Evolutionary conservation across 2,113 vertebrate genomes (phyloP), one percentile per base, ranked within the genome.

Genomic region (Leucopsar rothschildi): DNA sequence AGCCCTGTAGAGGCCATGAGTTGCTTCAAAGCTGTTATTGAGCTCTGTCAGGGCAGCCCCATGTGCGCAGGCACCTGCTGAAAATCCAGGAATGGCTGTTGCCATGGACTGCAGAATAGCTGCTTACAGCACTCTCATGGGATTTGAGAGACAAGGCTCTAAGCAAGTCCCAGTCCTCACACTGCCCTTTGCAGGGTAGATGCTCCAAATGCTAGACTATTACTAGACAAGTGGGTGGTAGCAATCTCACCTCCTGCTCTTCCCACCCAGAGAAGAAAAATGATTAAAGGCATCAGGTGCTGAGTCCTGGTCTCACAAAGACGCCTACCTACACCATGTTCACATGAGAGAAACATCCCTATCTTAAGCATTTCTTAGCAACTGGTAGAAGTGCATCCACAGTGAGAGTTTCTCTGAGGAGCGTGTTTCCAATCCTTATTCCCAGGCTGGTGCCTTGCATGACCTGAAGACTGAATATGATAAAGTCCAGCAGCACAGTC

Each of bases 381-480:
- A 53, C 37, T 11, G 37, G 66, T 49, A 61, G 66, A 79, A 63
- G 31, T 35, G 39, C 4, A 3, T 65, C 61, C 0, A 1, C 44
- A 50, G 86, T 9, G 1, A 1, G 37, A 50, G 23, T 35, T 1
- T 3, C 68, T 65, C 40, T 0, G 2, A 68, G 49, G 45, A 71
- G 22, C 47, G 35, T 9, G 0, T 45, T 42, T 42, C 27, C 27
- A 39, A 19, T n/a, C 13, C 9, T 47, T 22, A 23, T 76, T 15
- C 10, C 44, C 39, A 47, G 21, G 35, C 0, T 55, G 44, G 1
- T 7, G 49, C 35, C 6, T 0, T 0, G 1, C 1, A 1, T 37
- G 57, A 82, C 61, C 49, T 6, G 3, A 65, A 63, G 40, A n/a
- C 50, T 65, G 28, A 20, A 53, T 77, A 61, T 66, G 44, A 21